Conservation (phyloP, 2,797 vertebrate genomes). For the Distichodus sexfasciatus region DNA sequence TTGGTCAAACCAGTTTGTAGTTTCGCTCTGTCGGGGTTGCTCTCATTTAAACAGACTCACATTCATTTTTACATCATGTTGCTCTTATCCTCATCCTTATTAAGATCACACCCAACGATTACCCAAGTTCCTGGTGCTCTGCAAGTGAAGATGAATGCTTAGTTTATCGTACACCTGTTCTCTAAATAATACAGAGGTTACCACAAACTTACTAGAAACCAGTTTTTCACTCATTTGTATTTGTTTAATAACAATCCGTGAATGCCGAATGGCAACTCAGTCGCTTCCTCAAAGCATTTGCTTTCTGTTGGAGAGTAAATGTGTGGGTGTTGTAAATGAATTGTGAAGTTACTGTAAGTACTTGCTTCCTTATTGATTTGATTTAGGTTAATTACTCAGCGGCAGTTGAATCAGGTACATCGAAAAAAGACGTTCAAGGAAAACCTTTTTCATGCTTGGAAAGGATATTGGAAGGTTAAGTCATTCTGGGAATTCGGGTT, state of each 20-base stretch:
- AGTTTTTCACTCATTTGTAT: background rate
- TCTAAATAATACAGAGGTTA: too few species aligned
- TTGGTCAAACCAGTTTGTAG: background rate
- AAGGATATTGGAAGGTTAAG: background rate
- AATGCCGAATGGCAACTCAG: background rate
- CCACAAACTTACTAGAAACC: too few species aligned
- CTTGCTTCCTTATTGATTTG: background rate
- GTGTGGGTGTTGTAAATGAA: too few species aligned
- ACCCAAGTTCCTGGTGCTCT: too few species aligned
- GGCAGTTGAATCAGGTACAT: background rate
- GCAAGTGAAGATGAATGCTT: too few species aligned
- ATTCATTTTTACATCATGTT: too few species aligned
- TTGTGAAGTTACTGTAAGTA: background rate
- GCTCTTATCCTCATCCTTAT: too few species aligned
- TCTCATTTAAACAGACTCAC: too few species aligned
- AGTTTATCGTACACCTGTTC: too few species aligned
- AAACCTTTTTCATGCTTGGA: background rate
- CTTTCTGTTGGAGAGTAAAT: background rate
- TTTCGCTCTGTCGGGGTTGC: background rate
- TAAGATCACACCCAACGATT: too few species aligned
- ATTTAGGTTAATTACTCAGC: background rate
- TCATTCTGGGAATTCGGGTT: background rate
- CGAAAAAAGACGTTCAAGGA: background rate
- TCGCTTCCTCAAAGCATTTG: background rate
- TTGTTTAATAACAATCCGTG: background rate